Percentiles rank a stretch among this genome's conserved stretches.
Conservation (phyloP, 2,113 vertebrate genomes). For the Coryphaenoides rupestris region DNA sequence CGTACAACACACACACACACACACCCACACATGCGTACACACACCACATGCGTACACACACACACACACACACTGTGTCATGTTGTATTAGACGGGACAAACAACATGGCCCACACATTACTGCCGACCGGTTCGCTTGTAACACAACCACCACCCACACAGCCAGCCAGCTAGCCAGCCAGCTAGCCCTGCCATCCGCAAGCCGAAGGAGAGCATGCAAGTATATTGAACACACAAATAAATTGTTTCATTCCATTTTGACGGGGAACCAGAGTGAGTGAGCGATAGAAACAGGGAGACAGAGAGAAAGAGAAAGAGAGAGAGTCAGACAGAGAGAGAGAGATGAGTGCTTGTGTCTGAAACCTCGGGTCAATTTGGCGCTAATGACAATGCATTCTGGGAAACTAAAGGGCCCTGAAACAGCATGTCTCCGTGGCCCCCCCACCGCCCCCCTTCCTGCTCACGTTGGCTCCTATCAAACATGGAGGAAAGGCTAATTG, state of each 20-base stretch:
- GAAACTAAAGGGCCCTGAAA: neutral
- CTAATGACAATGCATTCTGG: conserved; percentile 17
- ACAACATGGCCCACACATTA: conserved; percentile 42
- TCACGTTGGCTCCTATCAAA: neutral
- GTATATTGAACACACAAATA: no score
- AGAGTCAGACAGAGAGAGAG: neutral
- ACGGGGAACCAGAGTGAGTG: neutral
- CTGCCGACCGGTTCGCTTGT: conserved; percentile 33
- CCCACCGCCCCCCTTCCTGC: neutral
- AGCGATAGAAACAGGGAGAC: neutral
- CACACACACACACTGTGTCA: no score
- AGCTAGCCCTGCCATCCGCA: no score
- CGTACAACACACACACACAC: conserved; percentile 28
- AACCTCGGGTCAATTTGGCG: conserved; percentile 2
- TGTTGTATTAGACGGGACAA: no score
- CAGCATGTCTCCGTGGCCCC: neutral
- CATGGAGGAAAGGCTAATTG: conserved; percentile 16
- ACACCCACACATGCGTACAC: conserved; percentile 27
- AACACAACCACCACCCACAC: conserved; percentile 24
- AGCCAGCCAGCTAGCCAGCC: no score
- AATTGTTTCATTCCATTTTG: no score
- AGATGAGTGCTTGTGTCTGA: neutral
- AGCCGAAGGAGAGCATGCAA: no score
- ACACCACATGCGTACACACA: neutral
- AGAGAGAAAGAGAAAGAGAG: neutral